Evolutionary conservation across 1,140 invertebrate genomes (phyloP).

Genomic region (Orchesella cincta): DNA sequence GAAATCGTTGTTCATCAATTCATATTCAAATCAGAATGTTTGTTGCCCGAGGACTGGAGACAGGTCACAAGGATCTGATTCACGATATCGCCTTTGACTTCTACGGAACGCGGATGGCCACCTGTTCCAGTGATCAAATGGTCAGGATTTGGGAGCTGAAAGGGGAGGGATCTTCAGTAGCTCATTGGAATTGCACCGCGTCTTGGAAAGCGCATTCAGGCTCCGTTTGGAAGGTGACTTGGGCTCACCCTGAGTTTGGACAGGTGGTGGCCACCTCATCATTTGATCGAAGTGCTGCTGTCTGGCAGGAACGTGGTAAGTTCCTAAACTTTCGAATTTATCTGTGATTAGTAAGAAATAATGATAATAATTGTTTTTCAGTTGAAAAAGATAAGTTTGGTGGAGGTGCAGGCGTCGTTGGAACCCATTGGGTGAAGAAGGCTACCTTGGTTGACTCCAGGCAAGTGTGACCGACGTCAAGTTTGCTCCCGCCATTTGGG

Average conservation of each 20-base stretch:
- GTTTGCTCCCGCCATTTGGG: conserved; percentile 93
- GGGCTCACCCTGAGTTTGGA: conserved; percentile 96
- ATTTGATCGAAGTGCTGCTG: conserved; percentile 92
- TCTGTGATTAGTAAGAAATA: not conserved
- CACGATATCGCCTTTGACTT: conserved; percentile 97
- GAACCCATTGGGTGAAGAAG: conserved; percentile 83
- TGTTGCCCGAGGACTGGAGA: conserved; percentile 81
- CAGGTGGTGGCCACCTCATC: conserved; percentile 97
- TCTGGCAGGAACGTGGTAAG: conserved; percentile 95
- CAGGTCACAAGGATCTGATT: conserved; percentile 95
- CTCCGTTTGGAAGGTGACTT: conserved; percentile 97
- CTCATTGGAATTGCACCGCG: conserved; percentile 79
- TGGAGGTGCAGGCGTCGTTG: conserved; percentile 43
- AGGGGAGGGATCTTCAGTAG: conserved; percentile 61
- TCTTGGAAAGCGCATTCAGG: conserved; percentile 96
- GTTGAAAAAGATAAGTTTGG: conserved; percentile 67
- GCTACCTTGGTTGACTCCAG: conserved; percentile 89
- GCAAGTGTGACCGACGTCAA: conserved; percentile 92
- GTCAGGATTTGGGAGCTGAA: conserved; percentile 89
- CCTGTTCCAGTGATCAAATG: conserved; percentile 72
- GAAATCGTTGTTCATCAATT: not conserved
- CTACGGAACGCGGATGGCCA: conserved; percentile 94
- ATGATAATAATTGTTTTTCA: conserved; percentile 3
- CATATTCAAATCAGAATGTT: conserved; percentile 67
- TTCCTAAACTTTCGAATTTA: not conserved